Percentiles rank a stretch among this genome's conserved stretches.
Conservation (phyloP, 2,888 invertebrate species). For the Cantharis lateralis region DNA sequence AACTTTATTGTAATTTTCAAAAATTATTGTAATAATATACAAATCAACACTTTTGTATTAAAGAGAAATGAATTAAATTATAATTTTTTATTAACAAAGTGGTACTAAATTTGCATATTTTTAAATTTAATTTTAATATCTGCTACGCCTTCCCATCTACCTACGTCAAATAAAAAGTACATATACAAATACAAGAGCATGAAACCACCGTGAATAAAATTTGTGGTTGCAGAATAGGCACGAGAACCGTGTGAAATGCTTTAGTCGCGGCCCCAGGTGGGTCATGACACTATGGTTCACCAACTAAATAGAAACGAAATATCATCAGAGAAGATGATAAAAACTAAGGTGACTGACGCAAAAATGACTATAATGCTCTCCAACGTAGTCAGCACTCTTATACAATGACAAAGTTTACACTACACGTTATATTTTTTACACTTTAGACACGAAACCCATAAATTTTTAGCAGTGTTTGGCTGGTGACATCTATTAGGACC, state of each 20-base stretch:
- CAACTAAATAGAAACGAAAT: conserved; percentile 11
- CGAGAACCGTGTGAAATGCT: conserved; percentile 41
- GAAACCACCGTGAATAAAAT: conserved; percentile 21
- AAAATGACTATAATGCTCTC: conserved; percentile 10
- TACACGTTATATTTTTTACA: conserved; percentile 33
- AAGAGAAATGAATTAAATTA: background rate
- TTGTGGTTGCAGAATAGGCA: conserved; percentile 21
- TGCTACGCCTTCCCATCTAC: background rate
- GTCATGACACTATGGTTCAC: conserved; percentile 25
- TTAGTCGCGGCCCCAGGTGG: conserved; percentile 39
- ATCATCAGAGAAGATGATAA: background rate
- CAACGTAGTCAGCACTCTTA: conserved; percentile 25
- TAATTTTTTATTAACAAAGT: background rate
- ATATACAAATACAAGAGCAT: conserved; percentile 11
- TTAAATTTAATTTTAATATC: background rate
- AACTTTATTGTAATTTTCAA: background rate
- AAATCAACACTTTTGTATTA: background rate
- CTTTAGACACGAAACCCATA: conserved; percentile 36
- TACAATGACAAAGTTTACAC: conserved; percentile 37
- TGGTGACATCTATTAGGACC: conserved; percentile 45
- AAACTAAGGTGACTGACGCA: conserved; percentile 13
- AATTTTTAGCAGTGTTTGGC: conserved; percentile 38
- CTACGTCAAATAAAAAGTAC: background rate
- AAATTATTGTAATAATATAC: background rate
- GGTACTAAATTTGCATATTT: background rate